Evolutionary conservation across 2,888 invertebrate species (phyloP).

Genomic region (Sesia apiformis): DNA sequence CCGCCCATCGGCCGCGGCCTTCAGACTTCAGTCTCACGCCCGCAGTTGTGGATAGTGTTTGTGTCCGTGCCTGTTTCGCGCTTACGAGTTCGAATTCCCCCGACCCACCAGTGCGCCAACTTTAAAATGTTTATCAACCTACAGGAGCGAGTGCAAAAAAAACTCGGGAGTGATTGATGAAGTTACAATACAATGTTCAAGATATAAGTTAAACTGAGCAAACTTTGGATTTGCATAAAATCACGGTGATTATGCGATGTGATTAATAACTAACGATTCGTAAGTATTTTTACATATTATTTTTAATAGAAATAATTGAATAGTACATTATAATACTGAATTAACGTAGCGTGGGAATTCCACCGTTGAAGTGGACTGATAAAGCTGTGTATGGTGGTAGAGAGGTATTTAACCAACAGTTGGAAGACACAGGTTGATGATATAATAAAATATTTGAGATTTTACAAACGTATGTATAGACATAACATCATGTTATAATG

Average conservation of each 20-base stretch:
- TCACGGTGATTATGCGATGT: slow-evolving; percentile 57
- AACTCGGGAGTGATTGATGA: slow-evolving; percentile 45
- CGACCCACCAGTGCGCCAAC: slow-evolving; percentile 34
- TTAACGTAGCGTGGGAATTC: too few relatives aligned
- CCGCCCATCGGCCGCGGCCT: slow-evolving; percentile 21
- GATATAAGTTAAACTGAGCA: slow-evolving; percentile 11
- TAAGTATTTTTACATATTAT: slow-evolving; percentile 21
- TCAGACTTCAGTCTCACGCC: slow-evolving; percentile 35
- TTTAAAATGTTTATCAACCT: slow-evolving; percentile 48
- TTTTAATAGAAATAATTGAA: neutral
- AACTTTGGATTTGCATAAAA: slow-evolving; percentile 38
- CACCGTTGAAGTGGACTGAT: too few relatives aligned
- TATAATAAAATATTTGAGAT: too few relatives aligned
- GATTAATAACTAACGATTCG: slow-evolving; percentile 38
- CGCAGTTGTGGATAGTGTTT: slow-evolving; percentile 26
- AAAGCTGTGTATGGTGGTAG: too few relatives aligned
- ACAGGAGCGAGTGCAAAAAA: slow-evolving; percentile 27
- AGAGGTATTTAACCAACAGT: too few relatives aligned
- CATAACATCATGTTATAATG: too few relatives aligned
- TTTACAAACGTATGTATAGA: too few relatives aligned
- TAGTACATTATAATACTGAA: too few relatives aligned
- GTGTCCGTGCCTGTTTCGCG: slow-evolving; percentile 9
- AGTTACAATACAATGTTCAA: neutral
- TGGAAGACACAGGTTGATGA: too few relatives aligned
- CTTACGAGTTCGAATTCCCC: slow-evolving; percentile 1